These are phyloP conservation scores for Nycticorax nycticorax DNA, from an alignment of 2,113 vertebrate species.

Conservation along the genomic window DNA sequence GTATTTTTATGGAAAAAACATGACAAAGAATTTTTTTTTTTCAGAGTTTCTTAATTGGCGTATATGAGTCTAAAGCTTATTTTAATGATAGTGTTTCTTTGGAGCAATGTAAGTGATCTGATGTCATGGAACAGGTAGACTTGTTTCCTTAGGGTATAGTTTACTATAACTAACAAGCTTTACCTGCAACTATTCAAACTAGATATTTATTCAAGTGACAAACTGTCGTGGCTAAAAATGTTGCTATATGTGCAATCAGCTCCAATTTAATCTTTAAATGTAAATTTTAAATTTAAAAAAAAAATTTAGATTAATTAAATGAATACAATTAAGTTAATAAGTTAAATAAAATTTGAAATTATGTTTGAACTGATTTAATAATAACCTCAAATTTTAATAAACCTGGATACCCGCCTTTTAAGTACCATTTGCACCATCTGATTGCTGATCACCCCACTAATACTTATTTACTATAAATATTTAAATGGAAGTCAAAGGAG, in stretches of 20 bases:
- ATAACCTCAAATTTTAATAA: neutral
- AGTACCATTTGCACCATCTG: neutral
- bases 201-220: neutral
- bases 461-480: neutral
- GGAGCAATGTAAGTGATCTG: neutral
- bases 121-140: neutral
- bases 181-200: neutral
- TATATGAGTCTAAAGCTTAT: neutral
- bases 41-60: neutral
- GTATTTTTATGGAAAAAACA: neutral
- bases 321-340: neutral
- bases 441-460: neutral
- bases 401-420: neutral
- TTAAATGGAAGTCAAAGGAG: neutral
- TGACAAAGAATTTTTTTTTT: neutral
- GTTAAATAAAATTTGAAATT: neutral
- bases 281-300: neutral
- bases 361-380: neutral
- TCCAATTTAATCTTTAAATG: neutral
- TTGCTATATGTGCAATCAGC: neutral
- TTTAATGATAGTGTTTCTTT: neutral
- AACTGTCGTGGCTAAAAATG: neutral
- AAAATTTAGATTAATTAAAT: neutral
- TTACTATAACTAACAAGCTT: neutral
- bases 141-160: neutral